Conservation (phyloP, 1,140 invertebrate species). For the Diploscapter pachys region DNA sequence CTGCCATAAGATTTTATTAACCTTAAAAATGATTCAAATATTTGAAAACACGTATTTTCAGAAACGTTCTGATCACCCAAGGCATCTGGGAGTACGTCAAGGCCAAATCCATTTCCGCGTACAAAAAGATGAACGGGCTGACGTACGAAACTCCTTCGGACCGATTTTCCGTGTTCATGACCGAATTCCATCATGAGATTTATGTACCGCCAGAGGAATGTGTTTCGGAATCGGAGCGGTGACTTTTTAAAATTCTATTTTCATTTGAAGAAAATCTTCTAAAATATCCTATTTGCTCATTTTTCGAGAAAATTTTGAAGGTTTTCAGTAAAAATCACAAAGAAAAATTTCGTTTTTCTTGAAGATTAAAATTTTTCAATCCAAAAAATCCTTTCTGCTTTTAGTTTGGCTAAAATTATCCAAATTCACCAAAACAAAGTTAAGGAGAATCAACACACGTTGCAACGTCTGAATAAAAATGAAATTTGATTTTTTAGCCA, state of each 20-base stretch:
- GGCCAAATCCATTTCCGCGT: constrained; percentile 80
- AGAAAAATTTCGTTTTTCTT: no score
- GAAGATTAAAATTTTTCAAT: no score
- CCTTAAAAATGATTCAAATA: not conserved
- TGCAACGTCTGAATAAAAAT: no score
- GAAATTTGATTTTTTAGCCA: no score
- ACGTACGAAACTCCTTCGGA: constrained; percentile 74
- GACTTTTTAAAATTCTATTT: constrained; percentile 12
- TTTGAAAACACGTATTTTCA: constrained; percentile 64
- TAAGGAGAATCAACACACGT: no score
- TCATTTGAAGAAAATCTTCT: constrained; percentile 10
- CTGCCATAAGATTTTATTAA: no score
- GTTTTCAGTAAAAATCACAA: no score
- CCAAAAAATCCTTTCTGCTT: no score
- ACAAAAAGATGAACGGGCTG: constrained; percentile 80
- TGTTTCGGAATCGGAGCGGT: constrained; percentile 63
- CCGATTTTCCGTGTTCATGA: constrained; percentile 81
- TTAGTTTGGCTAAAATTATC: no score
- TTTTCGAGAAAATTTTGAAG: not conserved
- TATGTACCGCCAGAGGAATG: constrained; percentile 68
- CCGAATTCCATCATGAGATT: constrained; percentile 92
- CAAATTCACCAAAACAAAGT: no score
- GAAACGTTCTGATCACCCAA: constrained; percentile 85
- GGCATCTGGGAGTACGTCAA: constrained; percentile 90
- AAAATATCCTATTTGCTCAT: not conserved